Percentiles rank a stretch among this genome's conserved stretches.
phyloP scores from a whole-genome alignment of 2,888 invertebrate genomes.

The Tetanocera ferruginea region DNA sequence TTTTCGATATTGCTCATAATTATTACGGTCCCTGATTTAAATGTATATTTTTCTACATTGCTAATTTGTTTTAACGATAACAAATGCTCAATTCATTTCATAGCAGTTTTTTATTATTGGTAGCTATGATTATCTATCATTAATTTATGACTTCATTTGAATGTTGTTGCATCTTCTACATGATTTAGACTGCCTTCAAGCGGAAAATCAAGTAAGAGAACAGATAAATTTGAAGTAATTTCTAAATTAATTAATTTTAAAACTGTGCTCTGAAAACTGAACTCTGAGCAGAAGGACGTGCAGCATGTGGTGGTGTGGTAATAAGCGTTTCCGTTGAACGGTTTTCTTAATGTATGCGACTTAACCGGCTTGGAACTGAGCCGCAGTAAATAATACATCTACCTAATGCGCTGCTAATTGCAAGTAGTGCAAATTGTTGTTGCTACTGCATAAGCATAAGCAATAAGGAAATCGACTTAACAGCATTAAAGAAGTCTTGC shows the following conservation, averaged over 20 bases:
- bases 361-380: neutral
- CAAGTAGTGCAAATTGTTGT: slow-evolving; percentile 3
- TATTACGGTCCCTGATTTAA: too few relatives aligned
- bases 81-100: neutral
- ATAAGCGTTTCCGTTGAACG: slow-evolving; percentile 35
- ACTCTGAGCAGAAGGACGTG: neutral
- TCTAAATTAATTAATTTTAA: slow-evolving; percentile 1
- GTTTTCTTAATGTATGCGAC: slow-evolving; percentile 13
- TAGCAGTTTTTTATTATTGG: neutral
- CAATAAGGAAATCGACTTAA: slow-evolving; percentile 19
- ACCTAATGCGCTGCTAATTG: slow-evolving; percentile 21
- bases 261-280: neutral
- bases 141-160: slow-evolving; percentile 13
- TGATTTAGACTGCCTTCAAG: neutral
- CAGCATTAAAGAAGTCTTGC: neutral
- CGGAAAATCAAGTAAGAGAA: neutral
- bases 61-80: too few relatives aligned
- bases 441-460: neutral
- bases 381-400: neutral
- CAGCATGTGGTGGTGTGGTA: neutral
- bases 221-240: neutral
- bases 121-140: neutral
- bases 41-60: too few relatives aligned
- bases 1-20: too few relatives aligned
- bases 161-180: neutral